Conservation (phyloP, 2,797 vertebrate genomes). For the Acanthiza pusilla region DNA sequence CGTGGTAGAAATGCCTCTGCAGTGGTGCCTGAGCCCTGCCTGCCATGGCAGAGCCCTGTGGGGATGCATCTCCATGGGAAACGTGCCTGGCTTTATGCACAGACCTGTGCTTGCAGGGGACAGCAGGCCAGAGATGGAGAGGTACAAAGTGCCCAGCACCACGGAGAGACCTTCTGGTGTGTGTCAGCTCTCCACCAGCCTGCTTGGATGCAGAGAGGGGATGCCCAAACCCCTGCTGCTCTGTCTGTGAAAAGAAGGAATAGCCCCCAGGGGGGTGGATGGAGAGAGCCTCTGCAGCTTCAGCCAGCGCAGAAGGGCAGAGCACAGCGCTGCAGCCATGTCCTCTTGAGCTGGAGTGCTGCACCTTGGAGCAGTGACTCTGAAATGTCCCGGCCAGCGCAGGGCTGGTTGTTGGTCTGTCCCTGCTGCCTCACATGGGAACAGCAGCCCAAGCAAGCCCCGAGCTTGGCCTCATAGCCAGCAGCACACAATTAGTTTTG, state of each 20-base stretch:
- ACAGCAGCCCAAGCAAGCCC: background rate
- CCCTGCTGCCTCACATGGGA: background rate
- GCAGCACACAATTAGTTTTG: background rate
- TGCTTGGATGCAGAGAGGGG: background rate
- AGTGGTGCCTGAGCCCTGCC: background rate
- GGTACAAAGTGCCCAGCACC: background rate
- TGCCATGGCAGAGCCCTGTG: rapidly evolving
- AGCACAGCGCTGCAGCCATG: background rate
- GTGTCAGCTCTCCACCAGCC: background rate
- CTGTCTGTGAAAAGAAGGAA: background rate
- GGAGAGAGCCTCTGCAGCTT: background rate
- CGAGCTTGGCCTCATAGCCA: background rate
- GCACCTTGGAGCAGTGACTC: background rate
- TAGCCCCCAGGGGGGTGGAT: background rate
- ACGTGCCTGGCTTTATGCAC: background rate
- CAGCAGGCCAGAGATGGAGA: background rate
- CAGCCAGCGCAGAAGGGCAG: background rate
- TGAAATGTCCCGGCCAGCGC: background rate
- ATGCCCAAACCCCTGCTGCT: background rate
- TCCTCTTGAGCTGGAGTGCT: background rate
- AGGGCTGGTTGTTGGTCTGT: background rate
- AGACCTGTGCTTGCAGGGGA: background rate
- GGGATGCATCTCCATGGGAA: background rate
- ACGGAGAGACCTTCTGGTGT: background rate
- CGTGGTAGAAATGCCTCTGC: background rate